Evolutionary conservation across 2,797 vertebrate species (phyloP).

Genomic region (Vultur gryphus): DNA sequence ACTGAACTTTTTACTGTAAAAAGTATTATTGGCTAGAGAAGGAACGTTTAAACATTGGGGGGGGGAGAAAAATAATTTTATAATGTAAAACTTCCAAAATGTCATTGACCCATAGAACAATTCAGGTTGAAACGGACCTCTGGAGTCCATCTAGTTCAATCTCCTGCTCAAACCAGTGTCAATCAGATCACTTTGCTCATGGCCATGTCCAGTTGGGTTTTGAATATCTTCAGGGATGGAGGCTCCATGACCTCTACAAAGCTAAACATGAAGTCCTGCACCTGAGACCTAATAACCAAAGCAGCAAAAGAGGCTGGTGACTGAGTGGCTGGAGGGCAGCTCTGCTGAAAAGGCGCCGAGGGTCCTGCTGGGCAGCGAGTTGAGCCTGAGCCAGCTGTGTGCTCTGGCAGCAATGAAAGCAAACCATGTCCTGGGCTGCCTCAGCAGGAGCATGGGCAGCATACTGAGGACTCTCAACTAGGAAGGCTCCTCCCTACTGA

Average conservation of each 20-base stretch:
- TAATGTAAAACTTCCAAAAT: background rate
- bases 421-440: background rate
- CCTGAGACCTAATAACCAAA: background rate
- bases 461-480: background rate
- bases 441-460: background rate
- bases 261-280: background rate
- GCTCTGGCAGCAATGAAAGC: background rate
- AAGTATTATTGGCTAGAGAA: background rate
- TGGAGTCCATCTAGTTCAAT: background rate
- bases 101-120: background rate
- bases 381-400: background rate
- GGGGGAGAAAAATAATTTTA: background rate
- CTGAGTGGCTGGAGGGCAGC: background rate
- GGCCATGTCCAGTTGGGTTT: background rate
- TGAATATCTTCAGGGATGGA: background rate
- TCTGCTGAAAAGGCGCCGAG: accelerated
- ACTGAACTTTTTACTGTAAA: background rate
- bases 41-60: background rate
- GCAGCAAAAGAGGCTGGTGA: background rate
- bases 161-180: background rate
- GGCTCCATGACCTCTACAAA: background rate
- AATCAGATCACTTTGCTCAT: background rate
- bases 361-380: background rate
- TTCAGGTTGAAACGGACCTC: background rate
- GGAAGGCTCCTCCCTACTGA: background rate